Base-by-base conservation (phyloP, 1,140 invertebrate genomes). In the Drosophila navojoa region DNA sequence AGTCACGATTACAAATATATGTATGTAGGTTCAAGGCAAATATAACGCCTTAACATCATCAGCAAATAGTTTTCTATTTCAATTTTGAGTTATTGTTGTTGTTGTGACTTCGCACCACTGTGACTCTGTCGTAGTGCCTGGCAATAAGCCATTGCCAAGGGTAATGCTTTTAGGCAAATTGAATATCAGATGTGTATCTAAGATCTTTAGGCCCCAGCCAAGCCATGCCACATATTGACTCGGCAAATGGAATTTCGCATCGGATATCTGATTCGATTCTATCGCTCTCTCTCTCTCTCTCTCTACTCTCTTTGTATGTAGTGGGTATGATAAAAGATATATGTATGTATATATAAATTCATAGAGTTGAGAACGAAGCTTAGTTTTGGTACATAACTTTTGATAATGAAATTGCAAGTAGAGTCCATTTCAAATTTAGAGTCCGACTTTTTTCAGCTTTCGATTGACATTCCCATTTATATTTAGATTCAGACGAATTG, bases 151-250 rank as follows among this genome's bases (percentile, higher is more conserved):
- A 72, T 40, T 55, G 70, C 40, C 47, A 60, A 60, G 70, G 55
- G n/a, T 27, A 44, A 10, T 27, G 61, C 54, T 67, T 40, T 59
- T 47, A 60, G 54, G 16, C 57, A 35, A 52, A 67, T 72, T 45
- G 13, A 40, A 66, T 42, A 45, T 16, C 29, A 40, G n/a, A 40
- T 11, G 19, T 27, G 10, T 40, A 49, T 58, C 6, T 62, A 10
- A 29, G 5, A 60, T 47, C 32, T 49, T 32, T 49, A 16, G 16
- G 32, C 35, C 15, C 16, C 35, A 38, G n/a, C 29, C 38, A 15
- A n/a, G 38, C 22, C 38, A 4, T 44, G 38, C 22, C 35, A 38
- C 16, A 27, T 13, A 16, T 19, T 35, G 25, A 13, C 5, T 16
- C 4, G 49, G 13, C 25, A 29, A 52, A 52, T 29, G n/a, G 25